Conservation (phyloP, 2,888 invertebrate genomes). For the Cantharis rufa region DNA sequence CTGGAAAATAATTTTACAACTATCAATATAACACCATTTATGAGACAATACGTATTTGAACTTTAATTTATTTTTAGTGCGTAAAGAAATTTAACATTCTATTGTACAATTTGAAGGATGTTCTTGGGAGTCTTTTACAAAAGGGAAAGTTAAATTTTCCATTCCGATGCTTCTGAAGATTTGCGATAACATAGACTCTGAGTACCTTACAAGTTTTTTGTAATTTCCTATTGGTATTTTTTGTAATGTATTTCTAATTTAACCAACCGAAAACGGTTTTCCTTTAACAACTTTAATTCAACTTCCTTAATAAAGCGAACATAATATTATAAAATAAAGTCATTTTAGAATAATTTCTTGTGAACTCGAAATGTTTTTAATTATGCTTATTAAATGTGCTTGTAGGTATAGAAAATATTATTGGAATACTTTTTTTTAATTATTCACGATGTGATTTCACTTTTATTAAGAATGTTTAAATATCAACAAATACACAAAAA, state of each 20-base stretch:
- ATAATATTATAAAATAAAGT: background rate
- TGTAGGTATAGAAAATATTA: background rate
- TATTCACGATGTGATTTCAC: background rate
- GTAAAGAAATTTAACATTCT: slow-evolving; percentile 10
- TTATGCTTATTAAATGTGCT: background rate
- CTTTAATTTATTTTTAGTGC: slow-evolving; percentile 8
- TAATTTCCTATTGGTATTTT: slow-evolving; percentile 9
- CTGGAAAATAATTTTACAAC: background rate
- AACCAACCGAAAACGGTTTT: slow-evolving; percentile 9
- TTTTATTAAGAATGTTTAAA: background rate
- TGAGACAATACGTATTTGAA: background rate
- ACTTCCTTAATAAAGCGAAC: background rate
- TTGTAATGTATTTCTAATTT: slow-evolving; percentile 14
- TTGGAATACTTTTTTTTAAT: background rate
- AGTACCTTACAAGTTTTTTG: slow-evolving; percentile 9
- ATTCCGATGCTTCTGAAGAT: slow-evolving; percentile 12
- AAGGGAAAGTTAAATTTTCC: slow-evolving; percentile 20
- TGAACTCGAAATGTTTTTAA: background rate
- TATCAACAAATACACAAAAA: background rate
- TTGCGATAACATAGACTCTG: slow-evolving; percentile 11
- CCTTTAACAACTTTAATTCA: background rate
- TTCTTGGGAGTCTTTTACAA: slow-evolving; percentile 17
- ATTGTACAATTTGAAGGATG: slow-evolving; percentile 10
- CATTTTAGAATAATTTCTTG: background rate
- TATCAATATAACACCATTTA: background rate